Base-by-base conservation (phyloP, 2,797 vertebrate species). In the Crypturellus tataupa region DNA sequence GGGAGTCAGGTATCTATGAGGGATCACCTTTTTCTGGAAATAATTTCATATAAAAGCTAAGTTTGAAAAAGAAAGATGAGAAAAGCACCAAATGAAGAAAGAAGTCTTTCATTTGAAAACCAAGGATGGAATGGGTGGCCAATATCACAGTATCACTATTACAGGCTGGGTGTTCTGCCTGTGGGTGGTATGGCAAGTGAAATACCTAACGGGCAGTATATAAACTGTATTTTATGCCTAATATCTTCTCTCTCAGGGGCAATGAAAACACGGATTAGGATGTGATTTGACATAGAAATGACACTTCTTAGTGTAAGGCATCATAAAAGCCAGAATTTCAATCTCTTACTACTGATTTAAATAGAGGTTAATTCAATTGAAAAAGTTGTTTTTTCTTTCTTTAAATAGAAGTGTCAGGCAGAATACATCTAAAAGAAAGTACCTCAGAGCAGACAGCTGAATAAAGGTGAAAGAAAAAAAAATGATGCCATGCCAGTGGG, bases 391-490 rank as follows among this genome's bases (percentile, higher is more conserved):
- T 29, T 84, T 29, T 84, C 11, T 24, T 69, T 55, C 58, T 84
- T 89, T 68, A 91, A 70, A 78, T 18, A 63, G 29, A 18, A 84
- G 15, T 4, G 7, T 81, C 33, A 76, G 85, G 42, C 11, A 86
- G 72, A 71, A 72, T n/a, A 72, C 17, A 21, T 51, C n/a, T 63
- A 20, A 51, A 90, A 89, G 62, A 64, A 94, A 84, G 20, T 71
- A 56, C 37, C 25, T 67, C 20, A 51, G 75, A 94, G 59, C 35
- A 89, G 42, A 76, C 58, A 12, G 42, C 72, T 95, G 55, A 83
- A 85, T 63, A 95, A 92, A 92, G 71, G 59, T 23, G 85, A 81
- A 88, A 35, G 4, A 35, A 90, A 49, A 90, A 49, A 91, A 70
- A 25, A 3, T 59, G 63, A n/a, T 39, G 73, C 33, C 62, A 29